Percentiles rank a stretch among this genome's conserved stretches.
These are phyloP conservation scores for Anisognathus igniventris DNA, from an alignment of 2,797 vertebrate species.

Conservation along the genomic window DNA sequence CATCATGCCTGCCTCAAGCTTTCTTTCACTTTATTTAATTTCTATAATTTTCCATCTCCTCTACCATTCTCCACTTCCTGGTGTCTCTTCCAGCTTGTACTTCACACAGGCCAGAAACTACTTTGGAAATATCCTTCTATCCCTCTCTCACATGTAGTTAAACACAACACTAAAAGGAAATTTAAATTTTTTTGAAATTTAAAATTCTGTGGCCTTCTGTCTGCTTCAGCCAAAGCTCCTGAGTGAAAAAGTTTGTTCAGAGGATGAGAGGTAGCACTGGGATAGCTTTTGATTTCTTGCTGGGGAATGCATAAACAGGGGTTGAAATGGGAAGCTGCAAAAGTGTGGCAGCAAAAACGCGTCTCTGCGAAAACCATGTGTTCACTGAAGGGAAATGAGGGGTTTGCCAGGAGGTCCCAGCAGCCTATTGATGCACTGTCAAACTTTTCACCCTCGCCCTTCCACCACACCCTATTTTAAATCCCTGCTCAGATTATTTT, in stretches of 20 bases:
- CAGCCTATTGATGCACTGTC: not conserved
- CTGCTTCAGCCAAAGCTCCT: not conserved
- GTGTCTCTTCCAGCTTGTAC: not conserved
- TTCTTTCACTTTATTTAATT: not conserved
- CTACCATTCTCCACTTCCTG: not conserved
- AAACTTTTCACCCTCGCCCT: constrained; percentile 18
- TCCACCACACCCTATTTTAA: constrained; percentile 48
- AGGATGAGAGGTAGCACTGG: not conserved
- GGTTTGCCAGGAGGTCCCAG: constrained; percentile 17
- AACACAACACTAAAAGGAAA: not conserved
- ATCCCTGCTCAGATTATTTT: constrained; percentile 22
- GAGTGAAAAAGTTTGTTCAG: not conserved
- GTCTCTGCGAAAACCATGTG: not conserved
- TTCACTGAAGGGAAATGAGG: not conserved
- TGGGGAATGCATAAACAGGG: not conserved
- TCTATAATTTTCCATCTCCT: not conserved
- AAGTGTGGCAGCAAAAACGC: not conserved
- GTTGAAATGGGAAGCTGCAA: not conserved
- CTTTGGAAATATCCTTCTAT: not conserved
- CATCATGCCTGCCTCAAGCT: not conserved
- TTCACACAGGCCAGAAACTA: not conserved
- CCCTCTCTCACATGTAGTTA: not conserved
- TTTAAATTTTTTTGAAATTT: not conserved
- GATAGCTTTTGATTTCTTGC: not conserved
- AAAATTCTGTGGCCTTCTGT: not conserved